phyloP scores from a whole-genome alignment of 2,888 invertebrate genomes.

The Xylophagus ater region DNA sequence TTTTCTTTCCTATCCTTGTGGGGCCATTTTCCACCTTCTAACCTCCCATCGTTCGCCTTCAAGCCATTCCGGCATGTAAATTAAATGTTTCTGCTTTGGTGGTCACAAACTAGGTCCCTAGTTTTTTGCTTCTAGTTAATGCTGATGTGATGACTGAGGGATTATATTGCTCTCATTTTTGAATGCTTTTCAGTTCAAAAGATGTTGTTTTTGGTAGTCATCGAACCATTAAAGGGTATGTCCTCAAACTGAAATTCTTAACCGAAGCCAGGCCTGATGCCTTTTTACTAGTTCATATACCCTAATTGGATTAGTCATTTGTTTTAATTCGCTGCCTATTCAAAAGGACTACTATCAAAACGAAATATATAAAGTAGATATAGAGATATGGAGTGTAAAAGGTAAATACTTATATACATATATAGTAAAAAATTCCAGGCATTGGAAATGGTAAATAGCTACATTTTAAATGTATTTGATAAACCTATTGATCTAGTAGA shows the following conservation, averaged over 20 bases:
- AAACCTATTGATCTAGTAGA: too few relatives aligned
- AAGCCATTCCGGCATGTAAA: constrained; percentile 9
- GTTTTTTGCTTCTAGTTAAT: neutral
- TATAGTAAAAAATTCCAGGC: too few relatives aligned
- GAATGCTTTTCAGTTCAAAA: neutral
- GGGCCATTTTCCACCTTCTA: too few relatives aligned
- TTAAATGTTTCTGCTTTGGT: constrained; percentile 17
- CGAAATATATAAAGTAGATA: too few relatives aligned
- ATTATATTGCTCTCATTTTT: neutral
- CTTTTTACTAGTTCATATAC: constrained; percentile 4
- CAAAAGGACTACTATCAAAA: too few relatives aligned
- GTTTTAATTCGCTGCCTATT: constrained; percentile 4
- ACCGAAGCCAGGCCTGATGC: too few relatives aligned
- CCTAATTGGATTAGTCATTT: constrained; percentile 8
- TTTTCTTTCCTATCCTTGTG: constrained; percentile 3
- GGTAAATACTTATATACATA: too few relatives aligned
- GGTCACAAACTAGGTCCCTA: constrained; percentile 9
- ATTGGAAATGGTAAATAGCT: too few relatives aligned
- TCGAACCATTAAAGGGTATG: constrained; percentile 6
- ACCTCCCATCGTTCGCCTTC: constrained; percentile 6
- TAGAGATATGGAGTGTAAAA: too few relatives aligned
- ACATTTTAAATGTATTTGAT: too few relatives aligned
- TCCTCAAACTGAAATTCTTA: constrained; percentile 3
- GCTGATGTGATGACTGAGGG: neutral
- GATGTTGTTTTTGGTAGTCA: neutral